These are phyloP conservation scores for Julus scanicus DNA, from an alignment of 2,888 invertebrate genomes.

Conservation along the genomic window DNA sequence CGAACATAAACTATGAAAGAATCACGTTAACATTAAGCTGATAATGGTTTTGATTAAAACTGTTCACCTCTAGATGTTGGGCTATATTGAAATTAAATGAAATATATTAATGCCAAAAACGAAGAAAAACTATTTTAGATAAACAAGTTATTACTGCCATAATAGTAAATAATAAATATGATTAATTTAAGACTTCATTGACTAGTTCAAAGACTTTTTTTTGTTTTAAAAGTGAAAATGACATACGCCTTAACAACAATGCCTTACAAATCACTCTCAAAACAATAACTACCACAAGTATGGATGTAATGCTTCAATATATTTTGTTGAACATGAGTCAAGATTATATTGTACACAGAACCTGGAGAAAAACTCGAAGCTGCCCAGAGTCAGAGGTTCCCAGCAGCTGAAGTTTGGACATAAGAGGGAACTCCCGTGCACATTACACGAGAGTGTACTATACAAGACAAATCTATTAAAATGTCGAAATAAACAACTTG, in stretches of 20 bases:
- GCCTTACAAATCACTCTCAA: too few species aligned
- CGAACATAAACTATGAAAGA: not conserved
- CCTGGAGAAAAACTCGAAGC: not conserved
- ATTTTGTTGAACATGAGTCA: too few species aligned
- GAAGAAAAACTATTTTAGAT: not conserved
- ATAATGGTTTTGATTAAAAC: constrained; percentile 5
- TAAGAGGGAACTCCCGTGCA: not conserved
- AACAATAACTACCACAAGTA: too few species aligned
- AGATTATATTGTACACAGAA: not conserved
- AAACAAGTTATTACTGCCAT: not conserved
- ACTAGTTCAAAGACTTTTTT: too few species aligned
- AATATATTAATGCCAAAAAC: not conserved
- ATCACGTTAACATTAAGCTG: not conserved
- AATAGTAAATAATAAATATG: not conserved
- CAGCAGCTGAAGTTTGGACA: not conserved
- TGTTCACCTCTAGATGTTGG: not conserved
- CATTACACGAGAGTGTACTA: not conserved
- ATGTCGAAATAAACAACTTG: constrained; percentile 4
- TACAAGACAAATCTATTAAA: constrained; percentile 27
- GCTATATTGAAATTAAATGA: not conserved
- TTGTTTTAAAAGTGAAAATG: too few species aligned
- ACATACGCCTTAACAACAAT: too few species aligned
- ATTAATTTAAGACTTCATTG: too few species aligned
- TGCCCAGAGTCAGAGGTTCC: constrained; percentile 26
- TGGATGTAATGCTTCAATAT: too few species aligned